Percentiles rank a stretch among this genome's conserved stretches.
These are phyloP conservation scores for Radopholus similis DNA, from an alignment of 1,140 invertebrate genomes.

Conservation along the genomic window DNA sequence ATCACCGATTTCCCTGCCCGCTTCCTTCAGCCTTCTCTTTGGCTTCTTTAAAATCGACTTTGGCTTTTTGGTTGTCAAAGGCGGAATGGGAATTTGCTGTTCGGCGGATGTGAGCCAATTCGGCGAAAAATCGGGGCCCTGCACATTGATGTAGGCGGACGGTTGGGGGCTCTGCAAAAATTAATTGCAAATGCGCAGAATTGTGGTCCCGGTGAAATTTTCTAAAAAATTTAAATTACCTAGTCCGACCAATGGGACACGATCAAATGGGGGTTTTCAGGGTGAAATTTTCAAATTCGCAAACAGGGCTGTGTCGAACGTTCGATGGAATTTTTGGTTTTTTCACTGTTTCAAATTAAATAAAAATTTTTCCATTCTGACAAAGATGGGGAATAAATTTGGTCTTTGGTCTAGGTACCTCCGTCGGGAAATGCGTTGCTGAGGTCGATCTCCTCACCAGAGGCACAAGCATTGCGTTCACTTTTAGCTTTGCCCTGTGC, in stretches of 20 bases:
- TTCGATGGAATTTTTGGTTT: neutral
- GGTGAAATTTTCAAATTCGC: neutral
- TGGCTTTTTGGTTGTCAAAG: no score
- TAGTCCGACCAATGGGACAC: neutral
- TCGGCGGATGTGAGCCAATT: neutral
- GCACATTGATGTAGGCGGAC: neutral
- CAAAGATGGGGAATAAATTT: no score
- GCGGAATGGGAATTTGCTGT: neutral
- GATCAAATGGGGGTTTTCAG: neutral
- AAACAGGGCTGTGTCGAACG: neutral
- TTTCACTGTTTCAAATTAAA: neutral
- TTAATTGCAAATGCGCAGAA: no score
- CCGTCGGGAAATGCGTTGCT: no score
- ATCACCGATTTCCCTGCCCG: neutral
- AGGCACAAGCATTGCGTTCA: no score
- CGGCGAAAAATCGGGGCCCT: neutral
- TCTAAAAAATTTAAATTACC: neutral
- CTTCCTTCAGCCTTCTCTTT: neutral
- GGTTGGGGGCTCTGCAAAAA: neutral
- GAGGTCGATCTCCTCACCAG: no score
- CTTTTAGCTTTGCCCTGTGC: no score
- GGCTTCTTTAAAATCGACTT: slow-evolving; percentile 17
- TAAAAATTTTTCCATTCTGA: no score
- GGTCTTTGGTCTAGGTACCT: no score
- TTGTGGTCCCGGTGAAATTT: no score